Evolutionary conservation across 2,797 vertebrate genomes (phyloP).

Genomic region (Chloroceryle inda): DNA sequence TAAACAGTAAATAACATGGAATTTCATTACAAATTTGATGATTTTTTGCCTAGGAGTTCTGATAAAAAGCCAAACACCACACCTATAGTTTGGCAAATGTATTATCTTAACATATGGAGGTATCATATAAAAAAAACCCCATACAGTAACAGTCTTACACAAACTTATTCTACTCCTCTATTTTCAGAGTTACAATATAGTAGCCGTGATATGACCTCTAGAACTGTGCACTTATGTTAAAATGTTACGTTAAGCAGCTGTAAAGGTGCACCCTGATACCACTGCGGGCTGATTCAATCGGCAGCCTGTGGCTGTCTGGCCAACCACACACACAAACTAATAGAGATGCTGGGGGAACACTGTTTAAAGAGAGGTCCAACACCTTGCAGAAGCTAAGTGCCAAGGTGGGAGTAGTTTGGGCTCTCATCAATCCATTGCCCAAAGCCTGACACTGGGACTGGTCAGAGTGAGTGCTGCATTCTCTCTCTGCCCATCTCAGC

Average conservation of each 20-base stretch:
- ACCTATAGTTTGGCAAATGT: background rate
- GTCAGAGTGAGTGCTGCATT: rapidly evolving
- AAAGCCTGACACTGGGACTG: background rate
- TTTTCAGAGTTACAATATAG: background rate
- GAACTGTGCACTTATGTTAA: background rate
- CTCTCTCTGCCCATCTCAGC: background rate
- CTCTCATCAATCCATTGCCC: rapidly evolving
- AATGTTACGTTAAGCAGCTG: background rate
- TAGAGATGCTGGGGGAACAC: rapidly evolving
- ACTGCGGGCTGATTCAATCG: background rate
- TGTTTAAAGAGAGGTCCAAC: background rate
- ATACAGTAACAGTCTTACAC: background rate
- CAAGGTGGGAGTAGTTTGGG: rapidly evolving
- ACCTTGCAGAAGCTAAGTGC: background rate
- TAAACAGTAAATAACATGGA: background rate
- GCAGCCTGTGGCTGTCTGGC: background rate
- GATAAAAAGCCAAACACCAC: background rate
- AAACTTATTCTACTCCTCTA: background rate
- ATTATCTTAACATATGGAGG: background rate
- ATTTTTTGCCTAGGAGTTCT: background rate
- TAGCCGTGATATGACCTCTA: background rate
- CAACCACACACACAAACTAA: background rate
- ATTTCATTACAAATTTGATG: background rate
- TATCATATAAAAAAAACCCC: background rate
- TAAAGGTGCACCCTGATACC: rapidly evolving